A percentile compares a stretch with the other conserved stretches of the same genome.
Evolutionary conservation across 2,888 invertebrate species (phyloP).

Genomic region (Synanthedon myopaeformis): DNA sequence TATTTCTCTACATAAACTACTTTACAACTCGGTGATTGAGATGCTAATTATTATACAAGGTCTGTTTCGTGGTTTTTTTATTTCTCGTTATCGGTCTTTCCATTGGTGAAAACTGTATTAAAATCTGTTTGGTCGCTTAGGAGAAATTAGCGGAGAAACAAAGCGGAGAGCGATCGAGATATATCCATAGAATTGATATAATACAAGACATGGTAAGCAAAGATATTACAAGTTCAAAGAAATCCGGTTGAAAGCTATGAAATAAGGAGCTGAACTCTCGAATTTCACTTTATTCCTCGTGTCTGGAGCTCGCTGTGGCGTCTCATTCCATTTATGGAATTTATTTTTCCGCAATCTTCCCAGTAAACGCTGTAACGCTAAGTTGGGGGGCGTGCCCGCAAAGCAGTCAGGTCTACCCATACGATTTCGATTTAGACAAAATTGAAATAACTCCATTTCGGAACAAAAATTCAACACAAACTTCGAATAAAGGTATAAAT

Average conservation of each 20-base stretch:
- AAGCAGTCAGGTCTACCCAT: conserved; percentile 25
- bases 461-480: neutral
- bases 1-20: too few species aligned
- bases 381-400: conserved; percentile 23
- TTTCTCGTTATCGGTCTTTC: too few species aligned
- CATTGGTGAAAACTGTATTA: too few species aligned
- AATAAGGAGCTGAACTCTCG: conserved; percentile 14
- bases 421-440: conserved; percentile 22
- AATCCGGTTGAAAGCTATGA: conserved; percentile 1
- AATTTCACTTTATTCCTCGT: conserved; percentile 23
- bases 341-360: conserved; percentile 38
- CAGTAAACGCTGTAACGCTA: conserved; percentile 26
- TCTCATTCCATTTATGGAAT: conserved; percentile 38
- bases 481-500: neutral
- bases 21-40: too few species aligned
- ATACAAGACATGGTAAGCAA: neutral
- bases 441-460: neutral
- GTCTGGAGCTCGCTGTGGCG: conserved; percentile 11
- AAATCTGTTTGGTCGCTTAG: too few species aligned
- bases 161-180: too few species aligned
- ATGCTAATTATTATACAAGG: too few species aligned
- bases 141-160: too few species aligned
- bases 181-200: neutral
- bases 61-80: too few species aligned
- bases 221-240: neutral